A percentile compares a stretch with the other conserved stretches of the same genome.
phyloP scores from a whole-genome alignment of 2,797 vertebrate genomes.

The Trematomus bernacchii region DNA sequence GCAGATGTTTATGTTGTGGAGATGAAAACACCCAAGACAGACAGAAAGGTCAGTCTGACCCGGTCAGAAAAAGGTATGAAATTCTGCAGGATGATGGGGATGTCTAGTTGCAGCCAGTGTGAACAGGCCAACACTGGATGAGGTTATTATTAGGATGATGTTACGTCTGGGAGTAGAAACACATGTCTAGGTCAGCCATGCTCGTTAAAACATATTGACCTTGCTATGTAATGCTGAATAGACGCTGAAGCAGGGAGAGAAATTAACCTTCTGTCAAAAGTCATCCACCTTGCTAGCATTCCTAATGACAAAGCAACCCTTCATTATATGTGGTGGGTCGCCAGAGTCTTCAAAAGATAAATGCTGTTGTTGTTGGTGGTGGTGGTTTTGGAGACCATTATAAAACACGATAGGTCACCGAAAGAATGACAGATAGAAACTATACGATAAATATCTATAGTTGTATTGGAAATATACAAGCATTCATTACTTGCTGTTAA shows the following conservation, averaged over 20 bases:
- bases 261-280: constrained; percentile 35
- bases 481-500: no score
- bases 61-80: constrained; percentile 22
- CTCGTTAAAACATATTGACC: constrained; percentile 37
- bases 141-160: constrained; percentile 48
- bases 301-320: constrained; percentile 10
- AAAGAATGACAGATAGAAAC: neutral
- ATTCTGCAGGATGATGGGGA: constrained; percentile 28
- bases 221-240: constrained; percentile 29
- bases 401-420: neutral
- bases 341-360: neutral
- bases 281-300: constrained; percentile 8
- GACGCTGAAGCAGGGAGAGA: constrained; percentile 24
- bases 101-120: constrained; percentile 5
- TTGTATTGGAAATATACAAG: no score
- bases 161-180: constrained; percentile 34
- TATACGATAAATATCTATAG: neutral
- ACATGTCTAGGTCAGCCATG: constrained; percentile 21
- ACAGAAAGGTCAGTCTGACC: constrained; percentile 26
- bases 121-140: neutral
- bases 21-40: constrained; percentile 13
- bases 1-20: constrained; percentile 36
- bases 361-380: constrained; percentile 3
- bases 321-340: constrained; percentile 29
- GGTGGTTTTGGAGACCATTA: neutral